Conservation (phyloP, 2,113 vertebrate genomes). For the Nyctibius bracteatus region DNA sequence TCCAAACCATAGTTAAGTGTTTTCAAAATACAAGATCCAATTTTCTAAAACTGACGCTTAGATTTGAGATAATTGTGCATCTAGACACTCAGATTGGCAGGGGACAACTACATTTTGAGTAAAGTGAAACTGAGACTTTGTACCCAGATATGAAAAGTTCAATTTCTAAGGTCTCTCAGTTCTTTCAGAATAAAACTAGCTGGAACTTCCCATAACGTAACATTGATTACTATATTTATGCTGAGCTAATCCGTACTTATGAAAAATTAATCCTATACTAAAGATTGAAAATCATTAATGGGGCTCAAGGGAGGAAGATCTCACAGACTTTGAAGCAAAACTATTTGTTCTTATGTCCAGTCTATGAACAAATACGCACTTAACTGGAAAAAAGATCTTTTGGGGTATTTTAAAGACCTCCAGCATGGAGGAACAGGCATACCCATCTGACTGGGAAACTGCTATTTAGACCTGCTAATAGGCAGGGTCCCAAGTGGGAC, state of each 20-base stretch:
- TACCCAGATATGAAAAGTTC: neutral
- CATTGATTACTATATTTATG: neutral
- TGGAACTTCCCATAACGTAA: neutral
- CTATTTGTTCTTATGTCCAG: neutral
- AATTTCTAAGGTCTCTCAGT: neutral
- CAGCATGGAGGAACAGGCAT: neutral
- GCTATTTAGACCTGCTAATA: neutral
- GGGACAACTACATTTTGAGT: neutral
- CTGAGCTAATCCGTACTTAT: neutral
- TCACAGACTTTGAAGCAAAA: neutral
- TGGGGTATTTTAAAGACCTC: neutral
- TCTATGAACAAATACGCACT: neutral
- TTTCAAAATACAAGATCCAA: neutral
- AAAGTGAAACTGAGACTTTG: neutral
- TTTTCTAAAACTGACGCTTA: neutral
- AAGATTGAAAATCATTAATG: neutral
- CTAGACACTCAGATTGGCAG: neutral
- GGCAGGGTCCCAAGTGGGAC: accelerated
- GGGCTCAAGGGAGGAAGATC: neutral
- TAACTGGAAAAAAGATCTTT: neutral
- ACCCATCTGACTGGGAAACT: neutral
- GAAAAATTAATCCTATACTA: neutral
- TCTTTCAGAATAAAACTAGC: neutral
- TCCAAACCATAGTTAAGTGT: neutral
- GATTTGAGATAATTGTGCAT: neutral